Percentiles rank a stretch among this genome's conserved stretches.
Evolutionary conservation across 1,140 invertebrate species (phyloP).

Genomic region (Temnothorax curvispinosus): DNA sequence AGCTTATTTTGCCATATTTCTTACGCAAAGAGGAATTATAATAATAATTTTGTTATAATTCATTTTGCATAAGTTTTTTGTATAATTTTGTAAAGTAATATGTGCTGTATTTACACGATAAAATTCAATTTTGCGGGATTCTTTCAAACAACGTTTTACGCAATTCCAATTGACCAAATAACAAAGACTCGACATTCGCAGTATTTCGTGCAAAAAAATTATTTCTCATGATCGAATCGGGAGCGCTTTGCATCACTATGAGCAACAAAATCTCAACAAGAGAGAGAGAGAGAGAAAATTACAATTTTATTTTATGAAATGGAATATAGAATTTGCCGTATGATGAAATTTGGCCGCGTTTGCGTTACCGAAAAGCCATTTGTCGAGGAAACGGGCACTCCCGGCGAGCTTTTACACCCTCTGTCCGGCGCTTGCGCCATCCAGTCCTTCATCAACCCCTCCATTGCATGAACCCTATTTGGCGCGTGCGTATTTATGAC

Average conservation of each 20-base stretch:
- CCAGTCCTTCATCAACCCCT: conserved; percentile 59
- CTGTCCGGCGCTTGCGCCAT: conserved; percentile 66
- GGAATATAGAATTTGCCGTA: conserved; percentile 9
- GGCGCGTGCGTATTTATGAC: conserved; percentile 46
- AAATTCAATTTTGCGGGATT: not conserved
- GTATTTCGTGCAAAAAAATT: not conserved
- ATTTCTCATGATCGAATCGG: not conserved
- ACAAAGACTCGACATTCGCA: not conserved
- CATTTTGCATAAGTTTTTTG: not conserved
- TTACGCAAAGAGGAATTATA: not conserved
- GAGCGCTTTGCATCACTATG: not conserved
- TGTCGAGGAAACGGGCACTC: conserved; percentile 43
- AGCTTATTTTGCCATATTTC: not conserved
- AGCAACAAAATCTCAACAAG: not conserved
- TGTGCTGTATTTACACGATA: not conserved
- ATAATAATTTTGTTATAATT: not conserved
- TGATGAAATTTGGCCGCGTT: conserved; percentile 68
- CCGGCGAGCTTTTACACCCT: conserved; percentile 66
- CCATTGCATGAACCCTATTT: conserved; percentile 44
- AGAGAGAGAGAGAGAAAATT: not conserved
- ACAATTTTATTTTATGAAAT: conserved; percentile 9
- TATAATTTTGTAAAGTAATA: not conserved
- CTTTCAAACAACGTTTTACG: not conserved
- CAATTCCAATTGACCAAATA: not conserved
- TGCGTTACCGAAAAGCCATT: conserved; percentile 63